Base-by-base conservation (phyloP, 2,113 vertebrate species). In the Varanus salvator region DNA sequence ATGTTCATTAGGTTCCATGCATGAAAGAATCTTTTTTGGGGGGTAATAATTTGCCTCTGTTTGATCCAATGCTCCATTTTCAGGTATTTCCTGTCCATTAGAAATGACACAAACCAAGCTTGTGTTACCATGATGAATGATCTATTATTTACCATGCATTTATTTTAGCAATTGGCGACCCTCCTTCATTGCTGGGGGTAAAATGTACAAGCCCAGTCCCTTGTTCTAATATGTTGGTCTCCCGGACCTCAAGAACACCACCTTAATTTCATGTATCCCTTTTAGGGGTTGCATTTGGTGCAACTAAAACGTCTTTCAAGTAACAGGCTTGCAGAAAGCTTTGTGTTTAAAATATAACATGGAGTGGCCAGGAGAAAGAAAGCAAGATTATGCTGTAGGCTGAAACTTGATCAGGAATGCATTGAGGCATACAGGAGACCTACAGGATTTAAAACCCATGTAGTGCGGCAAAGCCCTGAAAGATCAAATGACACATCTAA, bases 341-440 rank as follows among this genome's bases (percentile, higher is more conserved):
- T 60, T 74, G 12, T 31, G 17, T 64, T 66, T 50, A 48, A 52
- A 66, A 66, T n/a, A 64, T 31, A 60, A 48, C 80, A 27, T 84
- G 54, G 66, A 52, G 14, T 14, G 23, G 50, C 38, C 38, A 34
- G 17, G 8, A 69, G 44, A 3, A 11, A 21, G 8, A 23, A 4
- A 31, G n/a, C 38, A 57, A 54, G 66, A 84, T 84, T 69, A 64
- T 14, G 31, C 57, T 29, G 23, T 17, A 71, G n/a, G 29, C 14
- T 77, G 81, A 76, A 84, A 76, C 57, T 25, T 84, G 72, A 68
- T 89, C 81, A 77, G 57, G 21, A 68, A 89, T 38, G 29, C 71
- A 76, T 50, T 77, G 14, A 76, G 31, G 21, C 64, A 68, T 11
- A 66, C 44, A 66, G 34, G 23, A 31, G n/a, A 7, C 74, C 31